Evolutionary conservation across 2,888 invertebrate genomes (phyloP).

Genomic region (Neria commutata): DNA sequence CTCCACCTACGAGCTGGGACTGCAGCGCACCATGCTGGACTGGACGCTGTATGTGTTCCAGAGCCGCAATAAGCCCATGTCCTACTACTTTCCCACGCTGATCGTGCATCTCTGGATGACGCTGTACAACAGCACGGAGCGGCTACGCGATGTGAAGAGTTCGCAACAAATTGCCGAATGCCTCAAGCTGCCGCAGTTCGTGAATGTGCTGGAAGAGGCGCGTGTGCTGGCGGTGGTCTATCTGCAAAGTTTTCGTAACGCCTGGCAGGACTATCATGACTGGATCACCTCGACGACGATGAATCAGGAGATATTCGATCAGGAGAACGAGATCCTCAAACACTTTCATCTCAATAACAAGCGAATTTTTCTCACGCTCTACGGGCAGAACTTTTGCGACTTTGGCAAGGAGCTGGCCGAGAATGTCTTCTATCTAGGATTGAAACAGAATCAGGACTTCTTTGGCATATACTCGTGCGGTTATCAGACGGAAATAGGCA

Average conservation of each 20-base stretch:
- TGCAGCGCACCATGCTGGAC: constrained; percentile 50
- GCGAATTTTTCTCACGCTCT: constrained; percentile 53
- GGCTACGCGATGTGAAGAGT: constrained; percentile 44
- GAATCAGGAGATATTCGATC: constrained; percentile 44
- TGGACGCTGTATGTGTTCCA: constrained; percentile 56
- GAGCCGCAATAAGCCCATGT: constrained; percentile 57
- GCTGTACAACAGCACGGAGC: constrained; percentile 50
- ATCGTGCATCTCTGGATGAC: constrained; percentile 58
- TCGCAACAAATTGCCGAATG: constrained; percentile 50
- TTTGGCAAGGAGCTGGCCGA: constrained; percentile 57
- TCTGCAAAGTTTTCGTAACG: constrained; percentile 51
- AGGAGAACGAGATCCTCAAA: constrained; percentile 51
- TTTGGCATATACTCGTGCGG: constrained; percentile 49
- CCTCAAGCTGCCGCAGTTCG: constrained; percentile 51
- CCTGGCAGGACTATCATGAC: constrained; percentile 50
- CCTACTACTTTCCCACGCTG: constrained; percentile 54
- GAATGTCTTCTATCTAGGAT: constrained; percentile 54
- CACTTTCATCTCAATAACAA: constrained; percentile 48
- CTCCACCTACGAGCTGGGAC: constrained; percentile 48
- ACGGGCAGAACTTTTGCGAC: constrained; percentile 58
- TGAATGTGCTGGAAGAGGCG: constrained; percentile 54
- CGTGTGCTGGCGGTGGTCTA: constrained; percentile 53
- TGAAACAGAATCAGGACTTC: constrained; percentile 51
- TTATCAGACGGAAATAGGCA: constrained; percentile 36
- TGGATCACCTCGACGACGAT: constrained; percentile 40